Conservation (phyloP, 2,113 vertebrate species). For the Cynocephalus volans region DNA sequence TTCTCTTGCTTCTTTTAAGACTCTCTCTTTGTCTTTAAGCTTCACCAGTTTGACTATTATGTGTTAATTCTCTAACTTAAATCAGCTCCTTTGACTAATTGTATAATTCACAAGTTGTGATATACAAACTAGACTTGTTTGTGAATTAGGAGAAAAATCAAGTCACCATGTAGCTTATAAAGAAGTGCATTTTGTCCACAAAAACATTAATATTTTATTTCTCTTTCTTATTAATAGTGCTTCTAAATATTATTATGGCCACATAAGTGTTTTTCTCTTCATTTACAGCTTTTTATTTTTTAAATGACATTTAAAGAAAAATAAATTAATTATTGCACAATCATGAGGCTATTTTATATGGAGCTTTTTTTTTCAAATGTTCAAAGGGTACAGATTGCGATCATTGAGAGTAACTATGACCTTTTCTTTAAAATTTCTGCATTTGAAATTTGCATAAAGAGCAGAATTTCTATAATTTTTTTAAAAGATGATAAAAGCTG, state of each 20-base stretch:
- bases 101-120: not conserved
- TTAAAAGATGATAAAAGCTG: not conserved
- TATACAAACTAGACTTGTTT: not conserved
- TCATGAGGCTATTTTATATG: not conserved
- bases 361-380: not conserved
- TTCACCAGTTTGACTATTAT: no score
- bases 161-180: not conserved
- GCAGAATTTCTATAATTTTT: not conserved
- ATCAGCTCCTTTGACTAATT: not conserved
- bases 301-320: not conserved
- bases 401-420: no score
- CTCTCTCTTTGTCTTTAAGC: no score
- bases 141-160: not conserved
- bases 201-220: no score
- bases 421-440: not conserved
- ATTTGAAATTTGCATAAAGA: not conserved
- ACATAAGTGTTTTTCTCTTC: not conserved
- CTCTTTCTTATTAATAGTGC: no score
- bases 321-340: not conserved
- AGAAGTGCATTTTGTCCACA: not conserved
- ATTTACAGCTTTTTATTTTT: not conserved
- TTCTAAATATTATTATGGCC: not conserved
- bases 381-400: not conserved
- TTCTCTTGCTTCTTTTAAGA: no score
- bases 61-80: not conserved